A percentile compares a stretch with the other conserved stretches of the same genome.
Evolutionary conservation across 1,140 invertebrate species (phyloP).

Genomic region (Episyrphus balteatus): DNA sequence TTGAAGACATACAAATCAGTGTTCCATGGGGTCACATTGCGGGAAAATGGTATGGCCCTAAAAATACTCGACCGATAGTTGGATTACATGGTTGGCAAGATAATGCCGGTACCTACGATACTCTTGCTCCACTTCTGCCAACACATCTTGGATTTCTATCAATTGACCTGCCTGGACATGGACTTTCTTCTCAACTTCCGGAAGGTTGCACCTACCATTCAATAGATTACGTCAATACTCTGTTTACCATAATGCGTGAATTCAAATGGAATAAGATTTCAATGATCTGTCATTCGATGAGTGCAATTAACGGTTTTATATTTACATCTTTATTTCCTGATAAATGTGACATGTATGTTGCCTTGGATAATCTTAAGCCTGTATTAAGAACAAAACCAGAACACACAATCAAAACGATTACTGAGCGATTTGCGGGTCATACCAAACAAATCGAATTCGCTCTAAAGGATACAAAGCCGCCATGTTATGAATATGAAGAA

Average conservation of each 20-base stretch:
- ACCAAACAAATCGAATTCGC: slow-evolving; percentile 36
- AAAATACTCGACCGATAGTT: slow-evolving; percentile 50
- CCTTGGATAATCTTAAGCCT: slow-evolving; percentile 49
- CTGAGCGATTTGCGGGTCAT: slow-evolving; percentile 40
- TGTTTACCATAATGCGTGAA: slow-evolving; percentile 50
- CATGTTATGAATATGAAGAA: slow-evolving; percentile 48
- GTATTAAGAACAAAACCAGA: slow-evolving; percentile 32
- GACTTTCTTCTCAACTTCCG: slow-evolving; percentile 54
- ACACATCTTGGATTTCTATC: slow-evolving; percentile 49
- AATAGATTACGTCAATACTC: slow-evolving; percentile 43
- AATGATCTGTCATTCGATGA: slow-evolving; percentile 56
- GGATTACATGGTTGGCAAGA: slow-evolving; percentile 68
- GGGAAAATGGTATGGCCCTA: slow-evolving; percentile 57
- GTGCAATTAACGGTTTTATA: slow-evolving; percentile 45
- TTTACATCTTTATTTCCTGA: slow-evolving; percentile 49
- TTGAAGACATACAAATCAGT: slow-evolving; percentile 60
- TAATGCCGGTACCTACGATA: slow-evolving; percentile 62
- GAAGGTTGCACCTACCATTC: slow-evolving; percentile 49
- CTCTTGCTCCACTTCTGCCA: slow-evolving; percentile 50
- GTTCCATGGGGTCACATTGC: slow-evolving; percentile 68
- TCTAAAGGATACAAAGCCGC: slow-evolving; percentile 41
- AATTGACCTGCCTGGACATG: slow-evolving; percentile 63
- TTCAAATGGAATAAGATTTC: slow-evolving; percentile 59
- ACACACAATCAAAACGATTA: slow-evolving; percentile 27
- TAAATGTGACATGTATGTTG: slow-evolving; percentile 49